Percentiles rank a stretch among this genome's conserved stretches.
These are phyloP conservation scores for Apostichopus parvimensis DNA, from an alignment of 35 echinoderm and acorn worm genomes.

Conservation along the genomic window DNA sequence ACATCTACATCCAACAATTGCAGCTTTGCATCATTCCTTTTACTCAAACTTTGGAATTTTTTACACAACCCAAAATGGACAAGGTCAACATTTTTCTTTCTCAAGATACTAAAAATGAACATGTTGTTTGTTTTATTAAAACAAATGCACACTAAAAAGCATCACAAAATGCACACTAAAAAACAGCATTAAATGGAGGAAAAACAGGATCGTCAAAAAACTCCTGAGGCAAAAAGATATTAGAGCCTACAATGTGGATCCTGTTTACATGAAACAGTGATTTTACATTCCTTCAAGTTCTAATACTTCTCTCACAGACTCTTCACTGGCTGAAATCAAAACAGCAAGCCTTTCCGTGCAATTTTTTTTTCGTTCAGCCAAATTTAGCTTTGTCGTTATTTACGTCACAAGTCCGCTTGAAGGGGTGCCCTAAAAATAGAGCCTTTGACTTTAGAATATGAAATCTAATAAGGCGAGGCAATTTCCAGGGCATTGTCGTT, in stretches of 20 bases:
- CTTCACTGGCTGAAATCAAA: neutral
- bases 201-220: neutral
- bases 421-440: conserved; percentile 48
- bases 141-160: too few relatives aligned
- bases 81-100: too few relatives aligned
- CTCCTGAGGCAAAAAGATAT: neutral
- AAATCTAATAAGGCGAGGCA: conserved; percentile 36
- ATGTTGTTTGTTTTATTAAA: too few relatives aligned
- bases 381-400: neutral
- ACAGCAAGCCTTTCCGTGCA: neutral
- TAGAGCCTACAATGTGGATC: neutral
- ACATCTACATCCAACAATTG: too few relatives aligned
- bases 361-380: neutral
- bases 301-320: neutral
- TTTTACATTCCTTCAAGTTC: neutral
- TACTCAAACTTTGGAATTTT: too few relatives aligned
- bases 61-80: too few relatives aligned
- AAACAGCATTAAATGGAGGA: too few relatives aligned
- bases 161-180: too few relatives aligned
- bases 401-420: conserved; percentile 22
- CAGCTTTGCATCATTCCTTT: too few relatives aligned
- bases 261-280: neutral
- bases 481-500: conserved; percentile 50
- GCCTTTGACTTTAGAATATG: conserved; percentile 43
- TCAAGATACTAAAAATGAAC: too few relatives aligned